A percentile compares a stretch with the other conserved stretches of the same genome.
Conservation (phyloP, 2,797 vertebrate species). For the Parambassis ranga region DNA sequence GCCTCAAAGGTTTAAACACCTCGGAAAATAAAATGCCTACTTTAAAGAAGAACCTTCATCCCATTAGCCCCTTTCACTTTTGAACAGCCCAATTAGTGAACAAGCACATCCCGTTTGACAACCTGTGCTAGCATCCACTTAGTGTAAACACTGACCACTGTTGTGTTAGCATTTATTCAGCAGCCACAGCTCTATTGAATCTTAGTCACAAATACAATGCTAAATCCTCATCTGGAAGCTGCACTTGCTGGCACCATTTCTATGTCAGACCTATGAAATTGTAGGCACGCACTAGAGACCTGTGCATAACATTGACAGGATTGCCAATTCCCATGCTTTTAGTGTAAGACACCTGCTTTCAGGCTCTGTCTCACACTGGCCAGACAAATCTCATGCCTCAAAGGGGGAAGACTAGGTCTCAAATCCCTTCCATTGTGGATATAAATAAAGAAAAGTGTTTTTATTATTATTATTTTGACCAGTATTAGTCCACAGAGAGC, state of each 20-base stretch:
- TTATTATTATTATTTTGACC: too few relatives aligned
- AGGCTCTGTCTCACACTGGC: too few relatives aligned
- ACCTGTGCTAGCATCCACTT: not conserved
- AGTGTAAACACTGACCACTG: not conserved
- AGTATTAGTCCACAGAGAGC: too few relatives aligned
- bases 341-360: too few relatives aligned
- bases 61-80: not conserved
- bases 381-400: too few relatives aligned
- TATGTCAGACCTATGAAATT: too few relatives aligned
- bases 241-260: too few relatives aligned
- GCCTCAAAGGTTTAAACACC: not conserved
- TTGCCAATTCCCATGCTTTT: too few relatives aligned
- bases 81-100: not conserved
- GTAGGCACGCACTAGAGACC: not conserved
- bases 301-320: not conserved
- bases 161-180: not conserved
- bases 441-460: too few relatives aligned
- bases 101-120: not conserved
- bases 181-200: not conserved
- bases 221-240: not conserved
- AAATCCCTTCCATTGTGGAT: too few relatives aligned
- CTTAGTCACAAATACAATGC: not conserved
- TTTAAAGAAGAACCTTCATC: constrained; percentile 9
- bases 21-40: not conserved
- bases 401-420: too few relatives aligned